Base-by-base conservation (phyloP, 2,113 vertebrate genomes). In the Microtus richardsoni region DNA sequence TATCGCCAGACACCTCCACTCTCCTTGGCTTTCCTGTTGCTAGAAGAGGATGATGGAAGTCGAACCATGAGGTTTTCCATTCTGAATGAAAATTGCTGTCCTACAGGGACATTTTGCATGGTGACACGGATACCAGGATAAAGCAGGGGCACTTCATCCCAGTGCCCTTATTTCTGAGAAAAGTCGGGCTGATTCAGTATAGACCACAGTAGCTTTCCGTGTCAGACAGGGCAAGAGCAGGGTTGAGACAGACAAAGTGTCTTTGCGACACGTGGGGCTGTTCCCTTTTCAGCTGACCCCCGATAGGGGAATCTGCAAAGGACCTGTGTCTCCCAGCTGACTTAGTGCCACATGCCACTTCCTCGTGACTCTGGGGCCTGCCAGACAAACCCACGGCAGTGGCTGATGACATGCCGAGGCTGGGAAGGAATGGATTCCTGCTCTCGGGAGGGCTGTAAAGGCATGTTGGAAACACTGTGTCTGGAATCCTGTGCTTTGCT, bases 401-500 rank as follows among this genome's bases (percentile, higher is more conserved):
- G 12, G 10, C 58, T 68, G 49, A 84, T 82, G 74, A 88, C 88
- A 39, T 22, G 10, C 86, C 62, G 75, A 74, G 68, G 83, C 26
- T 0, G 33, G 73, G 54, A 24, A 70, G 54, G 73, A 86, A 49
- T 36, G 73, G 73, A 87, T 36, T 66, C 77, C n/a, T 3, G 58
- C n/a, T 71, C 78, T 78, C 16, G 0, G 52, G 66, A 58, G 86
- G 24, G n/a, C 41, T 21, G 33, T 47, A 36, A 71, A 94, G 86
- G 62, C 71, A 71, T 21, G 17, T 39, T 93, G 73, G 94, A 94
- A 98, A 96, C n/a, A 6, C 5, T 73, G 44, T 30, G 10, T 94
- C 94, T 96, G 94, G 70, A 90, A 71, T 82, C 89, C 73, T 94
- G 75, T 68, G 84, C 87, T 89, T 77, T 83, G 73, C 79, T 89